A percentile compares a stretch with the other conserved stretches of the same genome.
phyloP scores from a whole-genome alignment of 2,888 invertebrate genomes.

The Lepas anatifera region DNA sequence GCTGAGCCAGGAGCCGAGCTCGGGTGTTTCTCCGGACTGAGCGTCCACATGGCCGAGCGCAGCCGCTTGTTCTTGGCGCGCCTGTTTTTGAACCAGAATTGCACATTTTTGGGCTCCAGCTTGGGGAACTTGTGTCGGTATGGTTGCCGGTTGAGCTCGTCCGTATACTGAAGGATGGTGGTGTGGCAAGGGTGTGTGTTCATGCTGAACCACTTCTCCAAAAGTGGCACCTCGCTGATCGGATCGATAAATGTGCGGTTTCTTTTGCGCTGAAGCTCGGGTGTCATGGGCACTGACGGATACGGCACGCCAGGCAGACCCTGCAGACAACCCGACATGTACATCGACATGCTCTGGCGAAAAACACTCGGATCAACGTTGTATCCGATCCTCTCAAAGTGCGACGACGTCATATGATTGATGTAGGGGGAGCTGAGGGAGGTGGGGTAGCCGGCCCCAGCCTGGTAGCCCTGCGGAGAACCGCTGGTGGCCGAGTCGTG shows the following conservation, averaged over 20 bases:
- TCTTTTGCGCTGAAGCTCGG: constrained; percentile 51
- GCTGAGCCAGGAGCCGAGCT: no score
- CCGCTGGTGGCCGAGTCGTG: background rate
- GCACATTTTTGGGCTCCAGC: constrained; percentile 97
- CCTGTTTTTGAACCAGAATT: constrained; percentile 99
- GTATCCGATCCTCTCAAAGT: background rate
- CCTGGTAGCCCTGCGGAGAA: background rate
- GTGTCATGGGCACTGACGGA: background rate
- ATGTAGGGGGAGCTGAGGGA: background rate
- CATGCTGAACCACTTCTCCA: constrained; percentile 91
- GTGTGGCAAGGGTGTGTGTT: constrained; percentile 98
- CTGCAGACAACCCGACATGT: constrained; percentile 7
- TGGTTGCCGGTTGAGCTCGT: constrained; percentile 90
- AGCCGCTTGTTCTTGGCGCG: constrained; percentile 95
- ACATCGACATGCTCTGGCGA: constrained; percentile 1
- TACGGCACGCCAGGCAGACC: background rate
- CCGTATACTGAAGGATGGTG: constrained; percentile 93
- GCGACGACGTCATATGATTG: background rate
- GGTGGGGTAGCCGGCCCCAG: background rate
- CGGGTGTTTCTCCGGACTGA: no score
- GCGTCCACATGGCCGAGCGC: constrained; percentile 48
- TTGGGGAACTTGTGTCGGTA: constrained; percentile 96
- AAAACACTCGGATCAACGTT: background rate
- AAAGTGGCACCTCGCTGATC: constrained; percentile 86
- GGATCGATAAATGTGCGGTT: constrained; percentile 99